Evolutionary conservation across 2,888 invertebrate species (phyloP), one percentile per base, ranked within the genome.

Genomic region (Lithophane socia): DNA sequence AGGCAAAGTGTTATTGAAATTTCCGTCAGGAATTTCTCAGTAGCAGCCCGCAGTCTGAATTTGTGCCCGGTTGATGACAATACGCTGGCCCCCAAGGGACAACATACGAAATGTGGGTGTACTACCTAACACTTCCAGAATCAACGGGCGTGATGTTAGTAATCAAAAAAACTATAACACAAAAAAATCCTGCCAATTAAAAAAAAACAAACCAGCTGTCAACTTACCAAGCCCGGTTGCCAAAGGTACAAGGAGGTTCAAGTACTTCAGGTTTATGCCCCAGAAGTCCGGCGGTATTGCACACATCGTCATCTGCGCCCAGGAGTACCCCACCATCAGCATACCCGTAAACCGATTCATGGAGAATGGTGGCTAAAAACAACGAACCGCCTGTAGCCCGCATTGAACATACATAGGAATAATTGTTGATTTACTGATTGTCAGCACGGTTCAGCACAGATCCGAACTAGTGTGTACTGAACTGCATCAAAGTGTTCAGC

Each of bases 271-370:
- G 90, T 98, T 98, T 67, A 98, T 96, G 21, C 98, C 98, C 88
- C 94, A 97, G 47, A 98, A 94, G 82, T 98, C 98, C 69, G 98
- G 97, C 0, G 99, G 99, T 80, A 99, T 97, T 0, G 99, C 98
- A 79, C 97, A 96, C 92, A 97, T 97, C 85, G 98, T 95, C 83
- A 99, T 94, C 91, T 98, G 98, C 0, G 98, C 98, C 97, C 98
- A 98, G 1, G 98, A 96, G 92, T 98, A 98, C 3, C 98, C 98
- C 24, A 98, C 98, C 95, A 98, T 97, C 73, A 98, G 96, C 93
- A 98, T 98, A 0, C 98, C 98, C 73, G 98, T 97, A 91, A 98
- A 98, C 68, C 99, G 97, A 85, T 98, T 97, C 76, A 98, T 97
- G 0, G 98, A 98, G 93, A 98, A 98, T 65, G 98, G 98, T n/a